Base-by-base conservation (phyloP, 2,113 vertebrate genomes). In the Toxostoma redivivum region DNA sequence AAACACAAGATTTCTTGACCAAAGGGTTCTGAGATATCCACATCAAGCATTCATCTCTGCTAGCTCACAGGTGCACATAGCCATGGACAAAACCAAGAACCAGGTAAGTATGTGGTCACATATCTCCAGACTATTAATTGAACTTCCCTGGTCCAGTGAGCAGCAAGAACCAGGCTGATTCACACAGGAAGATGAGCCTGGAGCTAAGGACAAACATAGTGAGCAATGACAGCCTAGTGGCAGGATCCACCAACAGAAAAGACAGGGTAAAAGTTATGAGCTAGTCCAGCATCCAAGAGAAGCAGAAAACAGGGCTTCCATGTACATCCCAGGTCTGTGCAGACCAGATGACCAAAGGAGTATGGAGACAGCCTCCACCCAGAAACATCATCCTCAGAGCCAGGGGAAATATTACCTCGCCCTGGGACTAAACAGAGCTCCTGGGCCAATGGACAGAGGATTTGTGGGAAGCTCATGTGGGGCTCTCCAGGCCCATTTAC, bases 331-430 rank as follows among this genome's bases (percentile, higher is more conserved):
- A 40, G 4, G 3, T 20, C 33, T 14, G 2, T 10, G 18, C 14
- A 24, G 18, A 12, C 7, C 0, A 50, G 11, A 38, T 4, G 10
- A 3, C 2, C 4, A 74, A 67, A 88, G 5, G 13, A 37, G 2
- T 9, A 51, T 0, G 1, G 11, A 0, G 0, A 5, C 9, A 38
- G 0, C 15, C 2, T 3, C 9, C 23, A 38, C 0, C 3, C 5
- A 14, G 3, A 50, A 85, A 10, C 21, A 58, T 7, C n/a, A 42
- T 0, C 25, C 15, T 10, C 33, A 70, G 23, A 47, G 0, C 9
- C 24, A 0, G 0, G 5, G 0, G 2, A 19, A 54, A 4, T 1
- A 16, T 33, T 12, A 0, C 12, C 8, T 40, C 7, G 2, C 17
- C 14, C n/a, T 5, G 9, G 12, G 7, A 23, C 74, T 81, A 84